These are phyloP conservation scores for Sternarchorhynchus goeldii DNA, from an alignment of 2,797 vertebrate species.

Conservation along the genomic window DNA sequence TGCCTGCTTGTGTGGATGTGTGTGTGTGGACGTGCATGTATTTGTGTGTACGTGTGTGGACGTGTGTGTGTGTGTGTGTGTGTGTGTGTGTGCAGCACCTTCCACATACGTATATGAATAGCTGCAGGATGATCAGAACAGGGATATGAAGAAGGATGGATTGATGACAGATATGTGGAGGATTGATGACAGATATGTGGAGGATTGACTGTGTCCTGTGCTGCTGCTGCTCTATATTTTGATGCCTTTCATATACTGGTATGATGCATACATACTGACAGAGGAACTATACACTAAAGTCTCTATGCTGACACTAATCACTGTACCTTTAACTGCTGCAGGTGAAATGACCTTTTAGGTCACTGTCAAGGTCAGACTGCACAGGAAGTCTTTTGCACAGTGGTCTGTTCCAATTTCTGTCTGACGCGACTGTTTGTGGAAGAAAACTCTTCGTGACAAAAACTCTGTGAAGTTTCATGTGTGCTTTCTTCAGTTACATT, in stretches of 20 bases:
- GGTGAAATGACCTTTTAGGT: not conserved
- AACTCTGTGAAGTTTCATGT: not conserved
- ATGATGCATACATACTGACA: not conserved
- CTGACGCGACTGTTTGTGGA: not conserved
- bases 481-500: not conserved
- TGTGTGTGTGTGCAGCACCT: constrained; percentile 4
- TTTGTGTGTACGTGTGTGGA: not conserved
- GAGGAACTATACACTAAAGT: not conserved
- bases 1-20: not conserved
- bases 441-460: not conserved
- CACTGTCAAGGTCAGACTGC: not conserved
- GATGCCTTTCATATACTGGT: constrained; percentile 3
- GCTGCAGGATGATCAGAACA: not conserved
- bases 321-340: not conserved
- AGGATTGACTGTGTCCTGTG: not conserved
- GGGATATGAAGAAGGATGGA: not conserved
- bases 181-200: not conserved
- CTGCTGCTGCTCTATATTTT: not conserved
- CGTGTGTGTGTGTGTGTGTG: not conserved
- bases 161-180: not conserved
- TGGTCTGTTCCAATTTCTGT: not conserved
- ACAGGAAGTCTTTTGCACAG: not conserved
- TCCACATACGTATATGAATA: constrained; percentile 13
- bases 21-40: too few relatives aligned
- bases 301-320: not conserved